Percentiles rank a stretch among this genome's conserved stretches.
These are phyloP conservation scores for Acholoe squamosa DNA, from an alignment of 2,888 invertebrate species.

Conservation along the genomic window DNA sequence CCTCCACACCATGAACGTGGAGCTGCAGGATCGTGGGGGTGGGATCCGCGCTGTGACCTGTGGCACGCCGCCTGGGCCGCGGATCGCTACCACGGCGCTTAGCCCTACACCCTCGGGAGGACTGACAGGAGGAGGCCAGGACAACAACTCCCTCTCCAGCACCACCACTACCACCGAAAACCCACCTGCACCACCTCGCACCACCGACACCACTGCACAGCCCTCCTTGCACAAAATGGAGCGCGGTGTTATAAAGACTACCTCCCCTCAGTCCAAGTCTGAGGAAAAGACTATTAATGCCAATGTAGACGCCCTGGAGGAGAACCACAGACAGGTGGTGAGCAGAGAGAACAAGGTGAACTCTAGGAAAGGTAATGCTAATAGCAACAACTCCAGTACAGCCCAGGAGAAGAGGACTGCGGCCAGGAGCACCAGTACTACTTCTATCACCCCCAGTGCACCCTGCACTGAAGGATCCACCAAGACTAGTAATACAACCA, in stretches of 20 bases:
- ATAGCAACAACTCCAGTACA: not conserved
- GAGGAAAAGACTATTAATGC: not conserved
- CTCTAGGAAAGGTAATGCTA: not conserved
- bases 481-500: not conserved
- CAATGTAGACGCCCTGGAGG: not conserved
- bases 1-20: conserved; percentile 44
- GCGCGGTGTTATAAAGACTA: not conserved
- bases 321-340: not conserved
- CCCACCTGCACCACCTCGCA: not conserved
- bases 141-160: not conserved
- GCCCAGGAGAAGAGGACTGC: not conserved
- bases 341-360: not conserved
- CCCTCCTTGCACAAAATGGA: not conserved
- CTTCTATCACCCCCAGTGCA: not conserved
- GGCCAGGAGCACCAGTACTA: not conserved
- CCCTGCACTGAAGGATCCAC: not conserved
- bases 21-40: conserved; percentile 39
- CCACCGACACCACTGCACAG: not conserved
- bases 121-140: not conserved
- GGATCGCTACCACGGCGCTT: conserved; percentile 40
- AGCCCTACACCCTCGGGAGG: not conserved
- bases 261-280: too few relatives aligned
- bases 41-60: not conserved
- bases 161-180: not conserved
- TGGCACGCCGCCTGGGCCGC: not conserved